Percentiles rank a stretch among this genome's conserved stretches.
phyloP scores from a whole-genome alignment of 2,888 invertebrate genomes.

The Xiphydria camelus region DNA sequence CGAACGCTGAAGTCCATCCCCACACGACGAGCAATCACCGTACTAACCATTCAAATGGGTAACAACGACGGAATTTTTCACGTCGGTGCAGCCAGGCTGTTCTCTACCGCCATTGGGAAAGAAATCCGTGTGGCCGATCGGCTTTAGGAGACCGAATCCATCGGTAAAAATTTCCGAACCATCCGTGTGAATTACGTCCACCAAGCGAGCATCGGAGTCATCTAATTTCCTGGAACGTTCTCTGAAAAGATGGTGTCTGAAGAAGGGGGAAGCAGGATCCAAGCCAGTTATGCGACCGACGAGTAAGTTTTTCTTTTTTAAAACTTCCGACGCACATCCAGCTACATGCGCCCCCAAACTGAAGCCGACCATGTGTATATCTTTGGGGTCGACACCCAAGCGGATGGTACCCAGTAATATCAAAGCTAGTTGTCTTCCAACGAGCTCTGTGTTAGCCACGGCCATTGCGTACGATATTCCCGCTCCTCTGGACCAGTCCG shows the following conservation, averaged over 20 bases:
- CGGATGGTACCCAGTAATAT: slow-evolving; percentile 60
- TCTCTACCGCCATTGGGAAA: slow-evolving; percentile 66
- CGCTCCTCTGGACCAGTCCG: slow-evolving; percentile 66
- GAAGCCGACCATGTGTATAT: slow-evolving; percentile 64
- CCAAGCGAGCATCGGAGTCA: slow-evolving; percentile 66
- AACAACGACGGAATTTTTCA: slow-evolving; percentile 62
- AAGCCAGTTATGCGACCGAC: slow-evolving; percentile 66
- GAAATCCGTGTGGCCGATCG: slow-evolving; percentile 66
- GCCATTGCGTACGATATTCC: slow-evolving; percentile 63
- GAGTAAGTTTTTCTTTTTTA: slow-evolving; percentile 57
- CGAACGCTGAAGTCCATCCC: not conserved
- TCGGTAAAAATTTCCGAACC: slow-evolving; percentile 64
- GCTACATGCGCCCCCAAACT: slow-evolving; percentile 67
- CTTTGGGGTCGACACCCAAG: slow-evolving; percentile 55
- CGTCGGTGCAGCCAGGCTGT: slow-evolving; percentile 65
- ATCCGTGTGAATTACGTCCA: slow-evolving; percentile 73
- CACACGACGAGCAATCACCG: not conserved
- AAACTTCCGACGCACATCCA: slow-evolving; percentile 63
- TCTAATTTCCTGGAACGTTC: slow-evolving; percentile 65
- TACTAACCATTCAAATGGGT: slow-evolving; percentile 61
- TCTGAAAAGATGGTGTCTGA: slow-evolving; percentile 62
- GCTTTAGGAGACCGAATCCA: slow-evolving; percentile 65
- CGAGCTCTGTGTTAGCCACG: slow-evolving; percentile 66
- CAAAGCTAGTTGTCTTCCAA: slow-evolving; percentile 63
- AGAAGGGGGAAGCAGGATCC: slow-evolving; percentile 65